Evolutionary conservation across 2,797 vertebrate species (phyloP).

Genomic region (Streptopelia turtur): DNA sequence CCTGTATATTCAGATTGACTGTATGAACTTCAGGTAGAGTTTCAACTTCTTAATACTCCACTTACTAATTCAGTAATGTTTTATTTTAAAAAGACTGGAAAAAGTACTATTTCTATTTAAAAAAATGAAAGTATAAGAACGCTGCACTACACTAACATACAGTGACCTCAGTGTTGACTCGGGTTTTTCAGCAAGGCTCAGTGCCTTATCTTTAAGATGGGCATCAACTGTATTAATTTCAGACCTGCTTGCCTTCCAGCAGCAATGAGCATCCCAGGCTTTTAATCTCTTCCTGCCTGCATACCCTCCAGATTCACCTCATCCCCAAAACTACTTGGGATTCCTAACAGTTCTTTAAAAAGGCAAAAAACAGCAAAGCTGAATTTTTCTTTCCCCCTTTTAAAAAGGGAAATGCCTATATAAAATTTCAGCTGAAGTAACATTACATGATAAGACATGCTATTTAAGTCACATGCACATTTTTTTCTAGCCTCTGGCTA

Average conservation of each 20-base stretch:
- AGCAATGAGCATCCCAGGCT: not conserved
- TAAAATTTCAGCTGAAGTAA: not conserved
- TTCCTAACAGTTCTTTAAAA: not conserved
- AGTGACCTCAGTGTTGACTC: not conserved
- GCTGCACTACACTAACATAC: not conserved
- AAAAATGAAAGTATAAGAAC: not conserved
- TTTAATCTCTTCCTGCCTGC: not conserved
- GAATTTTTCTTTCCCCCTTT: not conserved
- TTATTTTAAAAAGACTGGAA: not conserved
- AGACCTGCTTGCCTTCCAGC: not conserved
- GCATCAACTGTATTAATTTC: not conserved
- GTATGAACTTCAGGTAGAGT: not conserved
- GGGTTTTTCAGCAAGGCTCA: not conserved
- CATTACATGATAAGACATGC: not conserved
- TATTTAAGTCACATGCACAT: rapidly evolving
- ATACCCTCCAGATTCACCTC: not conserved
- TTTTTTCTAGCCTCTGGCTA: not conserved
- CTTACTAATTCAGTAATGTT: not conserved
- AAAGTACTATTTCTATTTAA: not conserved
- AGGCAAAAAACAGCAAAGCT: not conserved
- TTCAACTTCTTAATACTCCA: not conserved
- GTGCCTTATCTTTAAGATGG: not conserved
- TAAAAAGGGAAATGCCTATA: not conserved
- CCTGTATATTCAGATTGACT: not conserved
- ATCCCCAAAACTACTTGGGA: not conserved